Base-by-base conservation (phyloP, 2,888 invertebrate species). In the Drosophila paranaensis region DNA sequence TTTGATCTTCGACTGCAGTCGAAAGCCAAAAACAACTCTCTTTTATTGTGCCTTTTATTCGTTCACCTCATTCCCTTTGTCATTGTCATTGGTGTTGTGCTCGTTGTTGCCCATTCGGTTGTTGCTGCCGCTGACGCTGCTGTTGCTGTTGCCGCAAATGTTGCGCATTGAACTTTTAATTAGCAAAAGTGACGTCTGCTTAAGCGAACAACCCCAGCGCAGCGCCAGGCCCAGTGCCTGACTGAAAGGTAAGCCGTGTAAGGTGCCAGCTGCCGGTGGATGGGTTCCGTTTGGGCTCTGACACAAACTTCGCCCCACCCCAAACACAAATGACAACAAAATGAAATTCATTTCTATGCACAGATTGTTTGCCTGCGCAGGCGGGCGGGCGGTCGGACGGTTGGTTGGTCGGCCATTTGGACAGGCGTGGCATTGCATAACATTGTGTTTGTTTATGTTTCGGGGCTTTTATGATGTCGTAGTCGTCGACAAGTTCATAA, bases 151-250 rank as follows among this genome's bases (percentile, higher is more conserved):
- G 69, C 74, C 74, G 79, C 65, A 82, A 88, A 85, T 83, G 88
- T 62, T 88, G 82, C 83, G 71, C 88, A 84, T 84, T 85, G 83
- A 84, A 84, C 83, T 84, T 84, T 84, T 88, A 83, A 83, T 83
- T 83, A 88, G 88, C 72, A 77, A 69, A 67, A 66, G 87, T 81
- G 77, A 78, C 56, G 79, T 78, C 71, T 71, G 79, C 77, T 74
- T 71, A 71, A 66, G 60, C 73, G 62, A 72, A 39, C 57, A 46
- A 63, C 62, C 58, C 77, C 56, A 33, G 53, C 54, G 30, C 11
- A 51, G n/a, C 27, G 10, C 2, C 27, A 11, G 27, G 6, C 27
- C 40, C 51, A 25, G 0, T 53, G 37, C 27, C 43, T 2, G n/a
- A 20, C 60, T 55, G 16, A 68, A 55, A 56, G 74, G 70, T 62